Evolutionary conservation across 2,113 vertebrate species (phyloP), one percentile per base, ranked within the genome.

Genomic region (Barnardius zonarius): DNA sequence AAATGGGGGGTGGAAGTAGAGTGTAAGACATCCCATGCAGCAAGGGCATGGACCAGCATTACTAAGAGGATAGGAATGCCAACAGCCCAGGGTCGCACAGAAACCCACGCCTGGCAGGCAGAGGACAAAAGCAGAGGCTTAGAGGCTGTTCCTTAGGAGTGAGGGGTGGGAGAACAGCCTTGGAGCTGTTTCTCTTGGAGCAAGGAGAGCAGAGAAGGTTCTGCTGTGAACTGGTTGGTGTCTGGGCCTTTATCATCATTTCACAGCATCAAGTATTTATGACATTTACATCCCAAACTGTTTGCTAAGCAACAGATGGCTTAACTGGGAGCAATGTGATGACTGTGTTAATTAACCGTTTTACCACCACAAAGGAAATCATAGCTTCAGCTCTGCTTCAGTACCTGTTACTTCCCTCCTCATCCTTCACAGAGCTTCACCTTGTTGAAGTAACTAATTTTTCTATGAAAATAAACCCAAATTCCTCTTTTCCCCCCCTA

Each of bases 241-340:
- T 67, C 84, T 66, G 73, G 57, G 90, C 86, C 81, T 90, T 95
- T 83, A 90, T 80, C 72, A 3, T 92, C 61, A 86, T 93, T 90
- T 94, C 77, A 76, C 64, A 81, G 55, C 54, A 76, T 96, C 89
- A 96, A 96, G 95, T 93, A 95, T 97, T 94, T 95, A 93, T 92
- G 96, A 86, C 75, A 94, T 96, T 95, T 97, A 92, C 95, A 91
- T 90, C 94, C 93, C 57, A 95, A 96, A 88, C 84, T 95, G 93
- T 93, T 90, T 94, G 86, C 94, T 95, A 95, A 96, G 92, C 83
- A 97, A 91, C 48, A 90, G 92, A 90, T 93, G 93, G 92, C 95
- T 97, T 96, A 94, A 96, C 83, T 66, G 86, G 88, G 93, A 96
- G 86, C 88, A 95, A 83, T 75, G 35, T 37, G 76, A 92, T 83